Conservation (phyloP, 2,113 vertebrate genomes). For the Saccopteryx bilineata region DNA sequence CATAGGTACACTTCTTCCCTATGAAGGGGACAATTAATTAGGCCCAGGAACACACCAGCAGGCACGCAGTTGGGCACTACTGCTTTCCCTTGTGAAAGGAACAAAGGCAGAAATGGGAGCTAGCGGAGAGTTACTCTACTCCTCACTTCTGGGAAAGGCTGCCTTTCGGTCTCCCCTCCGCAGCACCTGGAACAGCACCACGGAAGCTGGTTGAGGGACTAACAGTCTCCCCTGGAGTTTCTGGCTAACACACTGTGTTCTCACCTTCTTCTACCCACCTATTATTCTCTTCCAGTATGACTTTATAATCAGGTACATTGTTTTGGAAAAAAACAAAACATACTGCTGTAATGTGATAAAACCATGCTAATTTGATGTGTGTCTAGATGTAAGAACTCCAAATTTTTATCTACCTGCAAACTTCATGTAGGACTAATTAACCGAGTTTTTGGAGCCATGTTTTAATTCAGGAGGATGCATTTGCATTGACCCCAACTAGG, state of each 20-base stretch:
- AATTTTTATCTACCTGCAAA: neutral
- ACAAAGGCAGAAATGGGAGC: neutral
- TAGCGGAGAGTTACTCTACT: neutral
- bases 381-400: neutral
- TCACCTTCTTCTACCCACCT: neutral
- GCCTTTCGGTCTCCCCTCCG: neutral
- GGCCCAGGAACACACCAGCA: slow-evolving; percentile 5
- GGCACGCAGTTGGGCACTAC: neutral
- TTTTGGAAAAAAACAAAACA: neutral
- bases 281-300: neutral
- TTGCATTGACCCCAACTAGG: neutral
- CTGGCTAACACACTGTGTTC: neutral
- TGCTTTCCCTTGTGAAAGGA: neutral
- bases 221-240: neutral
- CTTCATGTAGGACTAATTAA: neutral
- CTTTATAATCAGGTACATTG: neutral
- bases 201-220: neutral
- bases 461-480: slow-evolving; percentile 37
- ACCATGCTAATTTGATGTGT: neutral
- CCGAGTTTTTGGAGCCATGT: neutral
- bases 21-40: slow-evolving; percentile 64
- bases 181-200: neutral
- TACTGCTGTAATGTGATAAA: neutral
- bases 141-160: neutral
- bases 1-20: slow-evolving; percentile 99